Evolutionary conservation across 2,888 invertebrate species (phyloP).

Genomic region (Lithophane ornitopus): DNA sequence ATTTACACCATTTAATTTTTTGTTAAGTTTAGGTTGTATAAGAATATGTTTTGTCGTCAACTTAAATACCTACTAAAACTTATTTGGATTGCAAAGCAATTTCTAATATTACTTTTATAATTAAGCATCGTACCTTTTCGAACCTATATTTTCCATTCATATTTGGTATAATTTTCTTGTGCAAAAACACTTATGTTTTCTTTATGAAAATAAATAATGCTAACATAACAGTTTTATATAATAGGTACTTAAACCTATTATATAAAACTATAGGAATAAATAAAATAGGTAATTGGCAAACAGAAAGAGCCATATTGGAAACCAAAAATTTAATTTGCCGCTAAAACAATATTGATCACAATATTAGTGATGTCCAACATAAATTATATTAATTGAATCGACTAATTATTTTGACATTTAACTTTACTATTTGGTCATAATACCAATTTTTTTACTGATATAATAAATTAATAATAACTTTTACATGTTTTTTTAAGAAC

Average conservation of each 20-base stretch:
- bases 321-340: slow-evolving; percentile 20
- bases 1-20: too few relatives aligned
- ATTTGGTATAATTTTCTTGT: neutral
- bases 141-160: neutral
- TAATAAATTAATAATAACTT: too few relatives aligned
- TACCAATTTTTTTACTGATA: too few relatives aligned
- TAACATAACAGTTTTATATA: too few relatives aligned
- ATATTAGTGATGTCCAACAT: slow-evolving; percentile 33
- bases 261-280: neutral
- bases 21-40: neutral
- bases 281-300: neutral
- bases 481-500: neutral
- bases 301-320: neutral
- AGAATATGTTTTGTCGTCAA: neutral
- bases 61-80: neutral
- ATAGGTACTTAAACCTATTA: neutral
- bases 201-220: neutral
- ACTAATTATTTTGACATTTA: slow-evolving; percentile 15
- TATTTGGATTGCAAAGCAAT: neutral
- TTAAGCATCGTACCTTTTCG: neutral
- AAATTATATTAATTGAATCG: slow-evolving; percentile 20
- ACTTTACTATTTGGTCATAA: neutral
- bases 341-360: slow-evolving; percentile 6
- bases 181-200: neutral
- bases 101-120: neutral